Base-by-base conservation (phyloP, 2,888 invertebrate genomes). In the Agrochola circellaris region DNA sequence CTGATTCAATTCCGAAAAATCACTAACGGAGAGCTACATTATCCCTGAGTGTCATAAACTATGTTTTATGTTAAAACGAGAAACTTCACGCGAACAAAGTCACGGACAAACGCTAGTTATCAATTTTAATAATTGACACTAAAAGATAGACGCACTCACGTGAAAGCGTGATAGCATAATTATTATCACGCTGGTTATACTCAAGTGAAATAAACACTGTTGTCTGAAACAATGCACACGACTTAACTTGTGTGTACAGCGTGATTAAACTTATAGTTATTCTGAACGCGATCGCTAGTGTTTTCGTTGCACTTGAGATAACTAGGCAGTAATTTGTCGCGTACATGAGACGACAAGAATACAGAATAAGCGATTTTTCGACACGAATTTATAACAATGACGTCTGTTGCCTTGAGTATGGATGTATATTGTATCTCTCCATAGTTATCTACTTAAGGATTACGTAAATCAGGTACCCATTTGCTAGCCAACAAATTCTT, bases 271-370 rank as follows among this genome's bases (percentile, higher is more conserved):
- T 72, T 30, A 58, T 66, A 74, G 74, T 72, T 83, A 86, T 86
- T 83, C 83, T 38, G 74, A 5, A n/a, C 74, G 87, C 71, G 86
- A 78, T 74, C 61, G 83, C 79, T 74, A 30, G 64, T 83, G 79
- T 83, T 83, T 86, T 83, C 79, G 69, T 66, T 86, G 84, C 79
- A 86, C 87, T 83, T 86, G 67, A 83, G 86, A 82, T 86, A 83
- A 85, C 75, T 67, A 54, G 62, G 9, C 38, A 51, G 76, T 86
- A 82, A 86, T 83, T 77, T 73, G 62, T 83, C 70, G 69, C 51
- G 60, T 62, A n/a, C 65, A 75, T 54, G 45, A 86, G 17, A 71
- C 48, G 60, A 38, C 26, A 38, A 30, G 68, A 74, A 79, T 64
- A 71, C 66, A 0, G 1, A 23, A 79, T 84, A 42, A 61, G 30